Base-by-base conservation (phyloP, 2,888 invertebrate genomes). In the Luperina testacea region DNA sequence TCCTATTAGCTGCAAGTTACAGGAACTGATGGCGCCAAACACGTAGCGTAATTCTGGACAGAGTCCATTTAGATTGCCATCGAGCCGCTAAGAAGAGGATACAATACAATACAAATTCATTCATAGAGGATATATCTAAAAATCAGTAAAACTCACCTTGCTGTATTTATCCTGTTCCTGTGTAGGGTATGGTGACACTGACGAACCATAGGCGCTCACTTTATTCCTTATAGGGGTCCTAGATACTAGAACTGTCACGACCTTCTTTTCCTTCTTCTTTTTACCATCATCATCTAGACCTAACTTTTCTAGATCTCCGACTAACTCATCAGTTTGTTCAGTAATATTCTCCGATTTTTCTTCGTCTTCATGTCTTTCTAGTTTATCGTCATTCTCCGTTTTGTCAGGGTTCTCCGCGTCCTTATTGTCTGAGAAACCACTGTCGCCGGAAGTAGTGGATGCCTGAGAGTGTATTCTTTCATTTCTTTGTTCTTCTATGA, bases 341-440 rank as follows among this genome's bases (percentile, higher is more conserved):
- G 20, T 48, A n/a, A n/a, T n/a, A 17, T 72, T 77, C 64, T 81
- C 76, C 4, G 20, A 0, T 68, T 87, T 67, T 17, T 64, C n/a
- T 11, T 84, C 84, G 0, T 57, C 6, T 42, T 85, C 77, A 0
- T 13, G 15, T 27, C 69, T 65, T 24, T 80, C 71, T 32, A n/a
- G 0, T 74, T 84, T 81, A 5, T 85, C 73, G 2, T 67, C 20
- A 32, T 70, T 72, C 27, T 84, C 87, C 0, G 69, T 17, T 75
- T 83, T 89, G 0, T 83, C 77, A 0, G 20, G 7, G 51, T 69
- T 75, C 6, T 80, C 79, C 11, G 27, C 84, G 9, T 90, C 87
- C 69, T 91, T 92, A 0, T 85, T 80, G 4, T 96, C 96, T 0
- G 93, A 89, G 51, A 92, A 95, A 0, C 96, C 96, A 48, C 96